Base-by-base conservation (phyloP, 2,888 invertebrate species). In the Adelognathus sp. region DNA sequence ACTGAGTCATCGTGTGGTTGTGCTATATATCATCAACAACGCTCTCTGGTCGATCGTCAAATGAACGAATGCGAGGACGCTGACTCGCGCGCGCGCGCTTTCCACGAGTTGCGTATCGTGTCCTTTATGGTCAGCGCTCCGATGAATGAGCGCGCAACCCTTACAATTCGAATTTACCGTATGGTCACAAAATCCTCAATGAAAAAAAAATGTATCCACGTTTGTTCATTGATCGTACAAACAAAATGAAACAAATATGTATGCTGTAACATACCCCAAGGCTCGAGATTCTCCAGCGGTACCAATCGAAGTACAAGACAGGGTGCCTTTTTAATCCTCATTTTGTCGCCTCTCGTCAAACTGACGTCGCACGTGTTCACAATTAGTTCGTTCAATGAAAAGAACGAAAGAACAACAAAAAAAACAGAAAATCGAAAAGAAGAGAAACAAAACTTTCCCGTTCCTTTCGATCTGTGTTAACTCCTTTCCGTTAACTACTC, bases 321-420 rank as follows among this genome's bases (percentile, higher is more conserved):
- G 85, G 94, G 93, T 83, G 94, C 93, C 91, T 94, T 93, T 92
- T 94, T 95, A 88, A 94, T 93, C 92, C 94, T 93, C 94, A 94
- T 94, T 89, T 92, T 83, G 41, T 44, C 41, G 14, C 41, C 39
- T 16, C 11, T 21, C 44, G 29, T n/a, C 5, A 46, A 16, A 16
- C 16, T 11, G 14, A 63, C 63, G 27, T 18, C 27, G 50, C 80
- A 77, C 77, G 73, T 70, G 64, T 60, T 76, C 64, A 60, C 73
- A 50, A 61, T 50, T 16, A 46, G 44, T 1, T 27, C 29, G 6
- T 61, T 27, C n/a, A n/a, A n/a, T n/a, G n/a, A n/a, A n/a, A n/a
- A n/a, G n/a, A n/a, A n/a, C n/a, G n/a, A n/a, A n/a, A n/a, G 16
- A 33, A 18, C 7, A 46, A n/a, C 44, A 18, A 11, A 24, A 41